Evolutionary conservation across 1,140 invertebrate species (phyloP).

Genomic region (Augochlora pura): DNA sequence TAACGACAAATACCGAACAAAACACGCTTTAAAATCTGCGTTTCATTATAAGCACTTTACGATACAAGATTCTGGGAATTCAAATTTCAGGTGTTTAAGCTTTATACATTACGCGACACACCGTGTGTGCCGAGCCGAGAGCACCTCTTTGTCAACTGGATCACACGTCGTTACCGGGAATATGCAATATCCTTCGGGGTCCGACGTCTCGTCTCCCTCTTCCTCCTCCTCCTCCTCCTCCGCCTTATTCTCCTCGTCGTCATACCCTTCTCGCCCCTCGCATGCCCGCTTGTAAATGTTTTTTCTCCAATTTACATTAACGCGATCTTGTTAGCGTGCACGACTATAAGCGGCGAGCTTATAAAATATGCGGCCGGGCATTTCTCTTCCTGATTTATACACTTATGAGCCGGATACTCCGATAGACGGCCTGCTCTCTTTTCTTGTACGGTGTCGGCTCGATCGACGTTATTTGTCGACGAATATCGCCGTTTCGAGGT

Average conservation of each 20-base stretch:
- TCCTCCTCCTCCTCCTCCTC: too few relatives aligned
- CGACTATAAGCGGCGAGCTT: conserved; percentile 5
- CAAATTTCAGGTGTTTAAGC: too few relatives aligned
- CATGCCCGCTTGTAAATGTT: conserved; percentile 4
- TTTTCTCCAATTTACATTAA: conserved; percentile 24
- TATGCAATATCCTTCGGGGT: conserved; percentile 26
- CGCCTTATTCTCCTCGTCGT: too few relatives aligned
- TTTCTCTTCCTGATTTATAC: conserved; percentile 37
- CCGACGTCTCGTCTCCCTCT: too few relatives aligned
- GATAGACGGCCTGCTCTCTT: not conserved
- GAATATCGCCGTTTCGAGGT: conserved; percentile 10
- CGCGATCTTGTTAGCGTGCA: conserved; percentile 39
- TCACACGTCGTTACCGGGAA: conserved; percentile 30
- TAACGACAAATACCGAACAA: too few relatives aligned
- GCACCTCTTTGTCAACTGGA: conserved; percentile 29
- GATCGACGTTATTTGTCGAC: not conserved
- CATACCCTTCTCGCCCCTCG: too few relatives aligned
- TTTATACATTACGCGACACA: too few relatives aligned
- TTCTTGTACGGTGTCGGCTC: not conserved
- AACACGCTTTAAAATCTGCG: too few relatives aligned
- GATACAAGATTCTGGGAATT: too few relatives aligned
- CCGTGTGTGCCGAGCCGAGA: too few relatives aligned
- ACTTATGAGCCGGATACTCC: conserved; percentile 18
- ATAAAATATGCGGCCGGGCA: conserved; percentile 17
- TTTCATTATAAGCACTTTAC: too few relatives aligned